Evolutionary conservation across 1,140 invertebrate species (phyloP).

Genomic region (Drosophila prosaltans): DNA sequence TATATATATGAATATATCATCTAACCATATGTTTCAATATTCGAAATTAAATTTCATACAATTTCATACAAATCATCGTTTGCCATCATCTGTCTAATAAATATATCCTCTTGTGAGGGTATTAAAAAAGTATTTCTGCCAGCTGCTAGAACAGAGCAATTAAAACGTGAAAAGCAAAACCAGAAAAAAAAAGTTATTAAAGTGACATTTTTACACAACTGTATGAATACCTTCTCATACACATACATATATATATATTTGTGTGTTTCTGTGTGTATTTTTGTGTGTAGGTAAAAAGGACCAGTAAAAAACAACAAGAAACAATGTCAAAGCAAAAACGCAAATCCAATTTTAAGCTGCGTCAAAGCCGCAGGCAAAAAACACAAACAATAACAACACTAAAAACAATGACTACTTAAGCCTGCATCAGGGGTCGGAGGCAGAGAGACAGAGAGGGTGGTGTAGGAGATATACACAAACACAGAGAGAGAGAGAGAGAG

Average conservation of each 20-base stretch:
- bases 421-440: not conserved
- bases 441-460: not conserved
- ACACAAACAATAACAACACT: slow-evolving; percentile 50
- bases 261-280: slow-evolving; percentile 33
- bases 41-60: too few species aligned
- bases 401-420: slow-evolving; percentile 77
- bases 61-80: too few species aligned
- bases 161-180: slow-evolving; percentile 61
- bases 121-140: slow-evolving; percentile 36
- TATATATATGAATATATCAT: too few species aligned
- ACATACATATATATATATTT: slow-evolving; percentile 25
- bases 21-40: too few species aligned
- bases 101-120: not conserved
- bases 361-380: slow-evolving; percentile 71
- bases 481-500: not conserved
- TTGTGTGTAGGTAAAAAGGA: slow-evolving; percentile 22
- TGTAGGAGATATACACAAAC: not conserved
- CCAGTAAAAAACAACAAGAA: slow-evolving; percentile 41
- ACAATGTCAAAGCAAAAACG: slow-evolving; percentile 66
- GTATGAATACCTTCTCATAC: not conserved
- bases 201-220: slow-evolving; percentile 70
- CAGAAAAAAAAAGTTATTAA: slow-evolving; percentile 70
- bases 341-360: slow-evolving; percentile 78
- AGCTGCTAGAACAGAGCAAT: slow-evolving; percentile 67
- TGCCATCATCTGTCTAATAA: not conserved